Conservation (phyloP, 2,888 invertebrate species). For the Saturnia japonica region DNA sequence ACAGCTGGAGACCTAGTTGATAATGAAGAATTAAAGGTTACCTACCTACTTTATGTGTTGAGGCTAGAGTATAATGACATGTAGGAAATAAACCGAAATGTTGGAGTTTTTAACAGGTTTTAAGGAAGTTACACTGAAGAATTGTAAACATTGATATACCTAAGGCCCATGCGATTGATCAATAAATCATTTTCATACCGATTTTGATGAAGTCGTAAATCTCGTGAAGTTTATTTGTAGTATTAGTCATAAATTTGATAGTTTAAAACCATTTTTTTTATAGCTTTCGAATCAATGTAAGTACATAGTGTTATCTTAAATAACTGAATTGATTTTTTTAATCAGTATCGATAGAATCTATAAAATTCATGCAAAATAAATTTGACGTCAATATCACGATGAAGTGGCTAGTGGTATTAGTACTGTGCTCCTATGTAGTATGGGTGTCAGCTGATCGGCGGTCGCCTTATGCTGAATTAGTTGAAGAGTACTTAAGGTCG, state of each 20-base stretch:
- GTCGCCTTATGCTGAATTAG: constrained; percentile 43
- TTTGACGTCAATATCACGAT: constrained; percentile 21
- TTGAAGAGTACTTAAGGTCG: constrained; percentile 35
- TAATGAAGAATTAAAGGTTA: no score
- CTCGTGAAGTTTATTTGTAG: background rate
- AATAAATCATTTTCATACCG: background rate
- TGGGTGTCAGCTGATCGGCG: constrained; percentile 27
- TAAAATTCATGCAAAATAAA: constrained; percentile 14
- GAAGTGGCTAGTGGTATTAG: constrained; percentile 27
- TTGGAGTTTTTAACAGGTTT: no score
- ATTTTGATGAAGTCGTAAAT: background rate
- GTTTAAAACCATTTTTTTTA: background rate
- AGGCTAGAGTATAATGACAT: no score
- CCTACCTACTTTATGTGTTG: no score
- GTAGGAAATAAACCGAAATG: no score
- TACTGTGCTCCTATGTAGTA: constrained; percentile 27
- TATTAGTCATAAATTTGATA: background rate
- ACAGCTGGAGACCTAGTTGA: no score
- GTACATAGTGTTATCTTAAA: constrained; percentile 6
- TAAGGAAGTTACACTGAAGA: no score
- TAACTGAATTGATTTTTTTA: constrained; percentile 21
- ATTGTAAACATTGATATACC: no score
- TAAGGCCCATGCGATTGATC: no score
- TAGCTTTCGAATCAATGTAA: constrained; percentile 8
- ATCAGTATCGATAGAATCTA: constrained; percentile 15